These are phyloP conservation scores for Sebastes fasciatus DNA, from an alignment of 2,113 vertebrate genomes.

Conservation along the genomic window DNA sequence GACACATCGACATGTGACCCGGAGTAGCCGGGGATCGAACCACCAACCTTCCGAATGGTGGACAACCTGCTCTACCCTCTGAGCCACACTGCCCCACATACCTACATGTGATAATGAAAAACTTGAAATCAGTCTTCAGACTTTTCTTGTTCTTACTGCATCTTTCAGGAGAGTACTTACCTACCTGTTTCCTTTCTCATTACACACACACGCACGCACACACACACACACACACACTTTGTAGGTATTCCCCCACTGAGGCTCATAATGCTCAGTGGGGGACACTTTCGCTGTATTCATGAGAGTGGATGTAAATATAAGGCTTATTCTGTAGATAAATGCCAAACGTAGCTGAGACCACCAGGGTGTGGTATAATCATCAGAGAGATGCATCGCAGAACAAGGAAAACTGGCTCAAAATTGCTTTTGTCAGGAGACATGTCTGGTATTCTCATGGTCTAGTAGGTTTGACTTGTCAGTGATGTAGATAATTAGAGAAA, in stretches of 20 bases:
- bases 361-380: conserved; percentile 7
- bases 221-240: neutral
- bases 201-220: no score
- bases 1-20: no score
- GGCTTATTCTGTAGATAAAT: conserved; percentile 32
- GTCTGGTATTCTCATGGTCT: conserved; percentile 23
- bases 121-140: neutral
- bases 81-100: no score
- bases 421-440: neutral
- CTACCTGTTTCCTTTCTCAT: neutral
- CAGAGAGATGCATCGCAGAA: neutral
- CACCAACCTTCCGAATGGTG: no score
- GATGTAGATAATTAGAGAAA: neutral
- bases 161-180: neutral
- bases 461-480: conserved; percentile 3
- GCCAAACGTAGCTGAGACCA: neutral
- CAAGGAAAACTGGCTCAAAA: conserved; percentile 23
- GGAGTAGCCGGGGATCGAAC: no score
- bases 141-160: neutral
- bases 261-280: neutral
- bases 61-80: no score
- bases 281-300: conserved; percentile 14
- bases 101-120: neutral
- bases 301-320: conserved; percentile 5
- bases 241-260: conserved; percentile 7